Evolutionary conservation across 53 echinoderm and acorn worm genomes (phyloP), one percentile per base, ranked within the genome.

Genomic region (Crossaster papposus): DNA sequence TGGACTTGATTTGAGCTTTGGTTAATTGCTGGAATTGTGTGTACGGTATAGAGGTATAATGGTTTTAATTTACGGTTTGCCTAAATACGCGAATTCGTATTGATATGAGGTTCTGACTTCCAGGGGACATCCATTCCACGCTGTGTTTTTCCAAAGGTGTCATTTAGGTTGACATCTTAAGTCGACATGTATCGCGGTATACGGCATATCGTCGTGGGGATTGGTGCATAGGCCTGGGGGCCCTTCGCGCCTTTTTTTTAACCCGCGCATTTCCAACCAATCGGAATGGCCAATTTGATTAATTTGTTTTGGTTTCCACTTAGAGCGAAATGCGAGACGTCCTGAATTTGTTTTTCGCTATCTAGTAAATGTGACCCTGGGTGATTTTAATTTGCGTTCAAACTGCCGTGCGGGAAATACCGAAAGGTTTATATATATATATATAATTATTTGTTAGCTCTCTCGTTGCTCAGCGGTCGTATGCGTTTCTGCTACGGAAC

Each of bases 281-380:
- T 83, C 72, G 50, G 51, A 78, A 24, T 54, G 54, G 72, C 70
- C 85, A 72, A 85, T 85, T 85, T 85, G 85, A 85, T 85, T 85
- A 85, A 85, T 85, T 72, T 85, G 85, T 85, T 85, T 85, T 85
- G 85, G 72, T 72, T 85, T 85, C 85, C 85, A 85, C 85, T 85
- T 85, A 83, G 30, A 20, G 72, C 51, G 85, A 85, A 85, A 85
- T 54, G 50, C 51, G 85, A 85, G 85, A 72, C 53, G 35, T 83
- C 37, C 83, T 83, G 83, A 28, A 70, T 65, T 83, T n/a, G n/a
- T n/a, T 83, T 70, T 65, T 83, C 37, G 38, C 83, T 4, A 13
- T 23, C 83, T 36, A 70, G 54, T 70, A 83, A n/a, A 44, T 83
- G 85, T 72, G 73, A 85, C 85, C 85, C 72, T 85, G 85, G 85